These are phyloP conservation scores for Syrmaticus mikado DNA, from an alignment of 2,113 vertebrate species.

Conservation along the genomic window DNA sequence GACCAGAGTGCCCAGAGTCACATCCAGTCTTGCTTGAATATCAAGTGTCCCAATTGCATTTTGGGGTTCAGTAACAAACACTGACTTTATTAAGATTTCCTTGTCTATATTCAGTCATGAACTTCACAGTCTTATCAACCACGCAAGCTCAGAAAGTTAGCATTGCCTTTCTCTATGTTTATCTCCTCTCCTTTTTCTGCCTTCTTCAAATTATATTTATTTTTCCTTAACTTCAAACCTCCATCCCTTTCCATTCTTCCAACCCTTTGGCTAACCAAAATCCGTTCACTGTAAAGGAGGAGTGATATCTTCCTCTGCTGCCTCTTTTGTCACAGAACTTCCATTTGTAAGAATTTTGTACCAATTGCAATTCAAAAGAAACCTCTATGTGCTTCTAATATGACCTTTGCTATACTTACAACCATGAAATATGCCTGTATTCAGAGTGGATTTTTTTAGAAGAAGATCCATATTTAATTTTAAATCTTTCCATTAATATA, in stretches of 20 bases:
- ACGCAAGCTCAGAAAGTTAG: rapidly evolving
- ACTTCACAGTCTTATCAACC: background rate
- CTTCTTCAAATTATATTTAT: background rate
- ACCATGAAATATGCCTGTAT: background rate
- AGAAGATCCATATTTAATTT: background rate
- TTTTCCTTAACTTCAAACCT: background rate
- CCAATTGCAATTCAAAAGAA: background rate
- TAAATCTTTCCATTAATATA: background rate
- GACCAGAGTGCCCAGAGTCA: too few relatives aligned
- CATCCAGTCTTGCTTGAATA: too few relatives aligned
- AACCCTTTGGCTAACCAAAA: background rate
- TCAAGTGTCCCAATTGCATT: background rate
- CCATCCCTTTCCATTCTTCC: background rate
- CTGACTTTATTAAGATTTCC: background rate
- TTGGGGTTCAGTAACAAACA: background rate
- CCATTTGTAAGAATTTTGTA: background rate
- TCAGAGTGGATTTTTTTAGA: background rate
- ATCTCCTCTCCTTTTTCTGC: background rate
- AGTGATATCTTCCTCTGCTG: background rate
- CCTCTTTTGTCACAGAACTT: background rate
- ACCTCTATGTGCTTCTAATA: background rate
- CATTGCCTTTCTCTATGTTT: background rate
- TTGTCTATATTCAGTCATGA: background rate
- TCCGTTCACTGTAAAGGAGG: background rate
- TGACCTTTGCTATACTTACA: background rate